Base-by-base conservation (phyloP, 2,888 invertebrate species). In the Himalopsyche tibetana region DNA sequence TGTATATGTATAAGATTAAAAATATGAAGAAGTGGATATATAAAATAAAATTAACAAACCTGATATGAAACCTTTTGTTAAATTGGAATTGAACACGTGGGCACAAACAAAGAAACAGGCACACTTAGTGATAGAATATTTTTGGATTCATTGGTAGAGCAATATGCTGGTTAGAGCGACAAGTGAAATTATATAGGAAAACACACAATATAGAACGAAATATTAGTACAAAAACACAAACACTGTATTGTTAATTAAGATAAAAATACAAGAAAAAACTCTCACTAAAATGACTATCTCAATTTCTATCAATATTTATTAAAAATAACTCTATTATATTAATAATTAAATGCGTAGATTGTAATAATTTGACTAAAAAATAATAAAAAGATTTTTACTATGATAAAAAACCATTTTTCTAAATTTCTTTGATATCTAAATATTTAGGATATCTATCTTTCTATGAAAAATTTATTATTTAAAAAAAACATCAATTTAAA, bases 101-200 rank as follows among this genome's bases (percentile, higher is more conserved):
- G 51, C 80, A 51, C 51, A 51, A 42, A 80, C 80, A 80, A 51
- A 80, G 80, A 74, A 42, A 80, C 45, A 80, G 80, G 80, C 45
- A 80, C 74, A 74, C 28, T 36, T 82, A 36, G 45, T 88, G 89
- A 90, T 90, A 90, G 89, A 90, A 89, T 89, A 89, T 89, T 90
- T 89, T 86, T 92, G 92, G 91, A 90, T 90, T 89, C 89, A 85
- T 82, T 45, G 82, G 84, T 84, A 83, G 56, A 84, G 74, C 82
- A 80, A 82, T 82, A 55, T 55, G 69, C 84, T 80, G 55, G 80
- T 84, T 83, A 36, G 83, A 79, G 86, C 85, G 83, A 86, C 74
- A 74, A 74, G 15, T 74, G 38, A 38, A 74, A 74, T 74, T 74
- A 74, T 74, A 81, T 74, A 38, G 38, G 74, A 74, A 85, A 69